Conservation (phyloP, 2,113 vertebrate species). For the Scomber colias region DNA sequence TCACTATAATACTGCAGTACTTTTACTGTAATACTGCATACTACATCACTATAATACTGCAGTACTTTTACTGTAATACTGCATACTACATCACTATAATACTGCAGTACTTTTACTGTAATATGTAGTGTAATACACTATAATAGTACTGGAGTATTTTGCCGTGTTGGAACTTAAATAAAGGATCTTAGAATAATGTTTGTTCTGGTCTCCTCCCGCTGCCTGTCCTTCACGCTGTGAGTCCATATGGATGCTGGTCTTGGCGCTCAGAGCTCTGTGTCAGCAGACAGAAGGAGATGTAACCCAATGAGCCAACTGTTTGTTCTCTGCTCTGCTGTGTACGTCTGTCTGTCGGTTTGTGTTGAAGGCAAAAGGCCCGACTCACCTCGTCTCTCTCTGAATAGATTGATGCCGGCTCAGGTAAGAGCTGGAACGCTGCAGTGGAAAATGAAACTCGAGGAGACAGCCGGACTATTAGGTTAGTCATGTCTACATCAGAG, state of each 20-base stretch:
- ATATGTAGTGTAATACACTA: no score
- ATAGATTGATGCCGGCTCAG: constrained; percentile 49
- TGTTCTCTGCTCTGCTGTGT: constrained; percentile 22
- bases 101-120: no score
- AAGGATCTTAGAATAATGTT: background rate
- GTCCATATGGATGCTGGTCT: constrained; percentile 49
- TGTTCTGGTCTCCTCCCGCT: constrained; percentile 10
- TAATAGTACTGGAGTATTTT: no score
- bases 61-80: no score
- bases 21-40: no score
- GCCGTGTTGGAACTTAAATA: no score
- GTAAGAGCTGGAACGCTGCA: constrained; percentile 55
- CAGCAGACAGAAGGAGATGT: constrained; percentile 40
- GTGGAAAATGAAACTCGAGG: constrained; percentile 76
- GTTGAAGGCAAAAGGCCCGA: background rate
- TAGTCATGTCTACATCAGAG: constrained; percentile 24
- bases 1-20: no score
- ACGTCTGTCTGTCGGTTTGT: constrained; percentile 48
- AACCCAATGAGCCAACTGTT: constrained; percentile 36
- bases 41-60: no score
- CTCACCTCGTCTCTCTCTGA: constrained; percentile 45
- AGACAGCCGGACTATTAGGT: constrained; percentile 48
- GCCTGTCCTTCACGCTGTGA: constrained; percentile 15
- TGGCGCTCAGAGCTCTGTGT: constrained; percentile 33
- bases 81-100: no score